phyloP scores from a whole-genome alignment of 1,140 invertebrate genomes.

The Hypsibius dujardini region DNA sequence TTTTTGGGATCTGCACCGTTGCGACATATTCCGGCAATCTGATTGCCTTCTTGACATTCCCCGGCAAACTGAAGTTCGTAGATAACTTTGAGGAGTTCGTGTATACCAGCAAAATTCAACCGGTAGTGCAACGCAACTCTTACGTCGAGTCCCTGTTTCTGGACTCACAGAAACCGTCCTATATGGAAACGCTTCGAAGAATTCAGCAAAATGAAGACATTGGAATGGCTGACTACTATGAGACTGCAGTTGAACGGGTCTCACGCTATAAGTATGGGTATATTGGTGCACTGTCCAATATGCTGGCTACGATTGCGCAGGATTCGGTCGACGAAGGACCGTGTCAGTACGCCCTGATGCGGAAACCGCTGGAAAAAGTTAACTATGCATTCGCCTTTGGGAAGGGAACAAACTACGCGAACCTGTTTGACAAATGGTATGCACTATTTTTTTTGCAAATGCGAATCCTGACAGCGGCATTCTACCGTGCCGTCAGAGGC shows the following conservation, averaged over 20 bases:
- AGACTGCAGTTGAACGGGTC: not conserved
- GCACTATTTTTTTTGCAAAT: too few relatives aligned
- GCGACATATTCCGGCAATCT: slow-evolving; percentile 21
- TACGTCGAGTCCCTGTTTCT: not conserved
- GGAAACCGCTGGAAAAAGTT: not conserved
- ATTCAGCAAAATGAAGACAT: not conserved
- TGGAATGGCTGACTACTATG: not conserved
- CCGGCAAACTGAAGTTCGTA: not conserved
- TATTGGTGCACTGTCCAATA: not conserved
- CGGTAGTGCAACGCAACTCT: not conserved
- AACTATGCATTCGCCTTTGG: not conserved
- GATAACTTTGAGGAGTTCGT: not conserved
- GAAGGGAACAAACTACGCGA: not conserved
- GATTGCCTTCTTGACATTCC: slow-evolving; percentile 21
- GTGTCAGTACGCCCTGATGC: not conserved
- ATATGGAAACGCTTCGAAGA: not conserved
- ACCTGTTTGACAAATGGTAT: not conserved
- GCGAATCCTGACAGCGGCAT: not conserved
- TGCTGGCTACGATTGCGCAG: not conserved
- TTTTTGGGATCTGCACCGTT: slow-evolving; percentile 18
- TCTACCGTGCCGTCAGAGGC: too few relatives aligned
- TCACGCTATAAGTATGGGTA: not conserved
- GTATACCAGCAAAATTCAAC: not conserved
- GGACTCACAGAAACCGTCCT: not conserved
- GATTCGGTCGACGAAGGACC: not conserved